Evolutionary conservation across 2,888 invertebrate species (phyloP).

Genomic region (Lapara coniferarum): DNA sequence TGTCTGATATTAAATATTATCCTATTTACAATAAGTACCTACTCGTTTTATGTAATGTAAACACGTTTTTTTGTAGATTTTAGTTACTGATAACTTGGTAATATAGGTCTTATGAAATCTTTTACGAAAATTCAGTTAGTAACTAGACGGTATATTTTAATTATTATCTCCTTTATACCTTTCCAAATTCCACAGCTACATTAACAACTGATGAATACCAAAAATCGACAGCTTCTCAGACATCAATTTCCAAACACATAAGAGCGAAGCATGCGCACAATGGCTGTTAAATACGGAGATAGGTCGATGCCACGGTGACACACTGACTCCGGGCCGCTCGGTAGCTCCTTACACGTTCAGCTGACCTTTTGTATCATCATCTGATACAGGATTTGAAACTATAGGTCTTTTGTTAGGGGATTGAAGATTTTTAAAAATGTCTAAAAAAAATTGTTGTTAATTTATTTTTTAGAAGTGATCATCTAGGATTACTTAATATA

Average conservation of each 20-base stretch:
- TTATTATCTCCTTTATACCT: no score
- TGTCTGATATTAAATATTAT: no score
- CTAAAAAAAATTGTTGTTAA: not conserved
- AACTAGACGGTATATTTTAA: no score
- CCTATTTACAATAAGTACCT: no score
- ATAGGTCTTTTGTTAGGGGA: not conserved
- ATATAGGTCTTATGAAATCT: no score
- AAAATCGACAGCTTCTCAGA: not conserved
- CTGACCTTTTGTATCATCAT: constrained; percentile 19
- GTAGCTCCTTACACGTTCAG: constrained; percentile 14
- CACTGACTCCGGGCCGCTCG: constrained; percentile 10
- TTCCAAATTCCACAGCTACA: no score
- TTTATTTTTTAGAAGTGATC: not conserved
- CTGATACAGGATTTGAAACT: constrained; percentile 17
- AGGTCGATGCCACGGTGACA: constrained; percentile 17
- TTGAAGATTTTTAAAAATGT: not conserved
- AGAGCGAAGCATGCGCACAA: constrained; percentile 3
- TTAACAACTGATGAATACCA: no score
- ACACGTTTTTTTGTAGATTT: no score
- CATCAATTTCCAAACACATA: constrained; percentile 3
- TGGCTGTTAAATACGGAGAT: constrained; percentile 9
- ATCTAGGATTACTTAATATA: no score
- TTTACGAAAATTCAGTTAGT: no score
- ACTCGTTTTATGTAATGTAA: no score
- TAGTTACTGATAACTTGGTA: no score